Evolutionary conservation across 2,797 vertebrate genomes (phyloP).

Genomic region (Scyliorhinus canicula): DNA sequence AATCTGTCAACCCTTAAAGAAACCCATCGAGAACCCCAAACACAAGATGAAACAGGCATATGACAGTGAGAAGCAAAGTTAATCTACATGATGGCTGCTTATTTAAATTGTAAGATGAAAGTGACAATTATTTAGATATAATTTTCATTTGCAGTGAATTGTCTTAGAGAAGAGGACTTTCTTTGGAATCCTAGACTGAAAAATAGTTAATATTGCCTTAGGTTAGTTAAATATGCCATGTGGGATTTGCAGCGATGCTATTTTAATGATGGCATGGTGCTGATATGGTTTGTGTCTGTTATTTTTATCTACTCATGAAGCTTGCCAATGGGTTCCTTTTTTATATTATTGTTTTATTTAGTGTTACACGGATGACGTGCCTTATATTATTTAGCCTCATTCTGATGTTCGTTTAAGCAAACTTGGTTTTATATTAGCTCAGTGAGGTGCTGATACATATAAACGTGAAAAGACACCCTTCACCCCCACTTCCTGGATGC

Average conservation of each 20-base stretch:
- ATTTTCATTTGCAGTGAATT: not conserved
- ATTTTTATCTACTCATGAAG: not conserved
- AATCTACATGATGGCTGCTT: not conserved
- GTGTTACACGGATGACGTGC: not conserved
- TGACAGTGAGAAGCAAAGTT: not conserved
- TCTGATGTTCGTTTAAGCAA: not conserved
- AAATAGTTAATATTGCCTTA: not conserved
- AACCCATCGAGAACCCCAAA: too few species aligned
- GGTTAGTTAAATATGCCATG: not conserved
- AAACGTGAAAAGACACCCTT: not conserved
- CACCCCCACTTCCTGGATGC: not conserved
- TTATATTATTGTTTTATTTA: not conserved
- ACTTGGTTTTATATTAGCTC: not conserved
- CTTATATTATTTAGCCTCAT: not conserved
- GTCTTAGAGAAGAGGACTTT: not conserved
- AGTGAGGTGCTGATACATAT: not conserved
- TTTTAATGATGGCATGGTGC: not conserved
- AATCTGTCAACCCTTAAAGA: too few species aligned
- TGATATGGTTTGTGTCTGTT: not conserved
- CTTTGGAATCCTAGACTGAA: not conserved
- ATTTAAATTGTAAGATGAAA: not conserved
- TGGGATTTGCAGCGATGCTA: not conserved
- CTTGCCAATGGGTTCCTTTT: not conserved
- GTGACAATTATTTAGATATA: not conserved
- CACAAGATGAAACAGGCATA: not conserved